Percentiles rank a stretch among this genome's conserved stretches.
Evolutionary conservation across 2,113 vertebrate genomes (phyloP).

Genomic region (Hippocampus guttulatus): DNA sequence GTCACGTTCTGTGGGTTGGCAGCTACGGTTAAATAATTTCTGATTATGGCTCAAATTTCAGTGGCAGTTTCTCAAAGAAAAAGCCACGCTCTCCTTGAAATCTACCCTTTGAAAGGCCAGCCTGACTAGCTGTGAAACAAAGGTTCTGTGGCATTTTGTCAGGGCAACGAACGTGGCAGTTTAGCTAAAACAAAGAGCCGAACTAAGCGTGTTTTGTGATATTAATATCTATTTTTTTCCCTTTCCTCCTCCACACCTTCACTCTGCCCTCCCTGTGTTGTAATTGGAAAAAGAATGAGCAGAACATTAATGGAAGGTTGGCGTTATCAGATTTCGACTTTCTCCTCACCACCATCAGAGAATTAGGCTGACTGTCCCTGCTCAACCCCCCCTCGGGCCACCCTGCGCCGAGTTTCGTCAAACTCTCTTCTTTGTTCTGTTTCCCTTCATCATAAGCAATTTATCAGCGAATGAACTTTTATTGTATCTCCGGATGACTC

Average conservation of each 20-base stretch:
- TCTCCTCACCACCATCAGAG: constrained; percentile 48
- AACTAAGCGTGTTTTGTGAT: constrained; percentile 68
- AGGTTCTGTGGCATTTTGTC: constrained; percentile 60
- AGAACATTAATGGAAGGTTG: constrained; percentile 54
- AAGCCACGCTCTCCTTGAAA: constrained; percentile 61
- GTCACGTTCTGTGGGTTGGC: no score
- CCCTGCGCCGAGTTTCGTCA: constrained; percentile 56
- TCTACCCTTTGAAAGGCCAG: constrained; percentile 59
- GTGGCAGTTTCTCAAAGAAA: constrained; percentile 52
- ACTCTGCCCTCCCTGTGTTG: constrained; percentile 50
- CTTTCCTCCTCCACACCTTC: constrained; percentile 43
- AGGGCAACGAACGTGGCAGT: constrained; percentile 64
- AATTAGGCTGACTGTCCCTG: constrained; percentile 33
- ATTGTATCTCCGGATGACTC: constrained; percentile 75
- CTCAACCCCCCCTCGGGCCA: constrained; percentile 50
- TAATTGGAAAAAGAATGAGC: constrained; percentile 63
- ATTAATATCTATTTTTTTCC: constrained; percentile 51
- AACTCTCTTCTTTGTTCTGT: constrained; percentile 71
- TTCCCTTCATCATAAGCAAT: constrained; percentile 71
- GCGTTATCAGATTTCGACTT: constrained; percentile 63
- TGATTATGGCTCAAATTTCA: constrained; percentile 58
- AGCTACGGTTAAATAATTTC: background rate
- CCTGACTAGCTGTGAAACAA: constrained; percentile 62
- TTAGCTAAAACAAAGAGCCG: constrained; percentile 67
- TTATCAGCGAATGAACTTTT: constrained; percentile 77